Evolutionary conservation across 2,113 vertebrate species (phyloP).

Genomic region (Otus sunia): DNA sequence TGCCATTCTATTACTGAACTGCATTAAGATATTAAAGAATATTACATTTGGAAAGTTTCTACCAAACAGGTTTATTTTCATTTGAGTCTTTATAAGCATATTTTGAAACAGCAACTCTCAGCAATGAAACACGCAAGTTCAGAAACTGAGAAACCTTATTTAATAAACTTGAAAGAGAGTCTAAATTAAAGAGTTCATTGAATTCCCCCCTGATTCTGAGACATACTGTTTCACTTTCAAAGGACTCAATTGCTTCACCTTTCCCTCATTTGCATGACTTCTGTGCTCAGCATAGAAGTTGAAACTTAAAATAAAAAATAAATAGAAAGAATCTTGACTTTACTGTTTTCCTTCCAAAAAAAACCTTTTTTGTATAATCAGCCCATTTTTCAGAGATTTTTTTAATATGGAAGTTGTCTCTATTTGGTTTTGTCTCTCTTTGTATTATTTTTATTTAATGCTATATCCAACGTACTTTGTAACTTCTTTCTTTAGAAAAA

Average conservation of each 20-base stretch:
- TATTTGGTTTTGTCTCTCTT: not conserved
- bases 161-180: not conserved
- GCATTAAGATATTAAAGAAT: not conserved
- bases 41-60: not conserved
- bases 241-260: not conserved
- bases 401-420: not conserved
- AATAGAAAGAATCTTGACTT: not conserved
- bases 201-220: constrained; percentile 26
- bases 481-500: not conserved
- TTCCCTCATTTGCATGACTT: not conserved
- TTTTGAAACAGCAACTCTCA: not conserved
- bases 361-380: not conserved
- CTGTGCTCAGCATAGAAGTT: not conserved
- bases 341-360: not conserved
- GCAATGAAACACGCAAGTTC: not conserved
- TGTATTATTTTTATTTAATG: not conserved
- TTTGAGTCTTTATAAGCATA: not conserved
- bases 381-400: not conserved
- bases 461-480: not conserved
- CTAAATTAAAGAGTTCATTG: not conserved
- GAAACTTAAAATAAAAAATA: not conserved
- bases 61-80: not conserved
- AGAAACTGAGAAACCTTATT: not conserved
- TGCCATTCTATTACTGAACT: not conserved
- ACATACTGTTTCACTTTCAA: not conserved